Evolutionary conservation across 2,113 vertebrate genomes (phyloP), one percentile per base, ranked within the genome.

Genomic region (Podilymbus podiceps): DNA sequence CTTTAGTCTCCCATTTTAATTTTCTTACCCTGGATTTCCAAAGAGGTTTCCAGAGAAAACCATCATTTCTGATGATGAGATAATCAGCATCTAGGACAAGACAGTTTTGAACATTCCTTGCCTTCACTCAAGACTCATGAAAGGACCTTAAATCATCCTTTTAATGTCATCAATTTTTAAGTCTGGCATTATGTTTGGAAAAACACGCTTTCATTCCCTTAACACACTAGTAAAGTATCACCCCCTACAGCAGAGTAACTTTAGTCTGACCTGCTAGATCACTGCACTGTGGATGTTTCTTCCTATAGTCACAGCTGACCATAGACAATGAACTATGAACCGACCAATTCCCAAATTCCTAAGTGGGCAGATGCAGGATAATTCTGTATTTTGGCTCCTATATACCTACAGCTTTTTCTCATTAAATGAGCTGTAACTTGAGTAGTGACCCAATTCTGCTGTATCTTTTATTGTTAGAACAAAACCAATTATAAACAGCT

Each of bases 401-500:
- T 44, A 91, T 46, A 91, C 66, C 46, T 89, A 76, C 24, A 52
- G 33, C 50, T 90, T 93, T 95, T 56, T 74, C 68, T 94, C 91
- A 71, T 75, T 85, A 94, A 97, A 85, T 74, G 77, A 94, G 15
- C 78, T 89, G 68, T 75, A 76, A 79, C 49, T 78, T 82, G 46
- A 84, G 46, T 40, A 90, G 78, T 63, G 78, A 96, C 90, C 90
- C 74, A 94, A 16, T 94, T 94, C 56, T 59, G 14, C n/a, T 85
- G 14, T 62, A 94, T 88, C 33, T 74, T 97, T 92, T 91, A 91
- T 33, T 89, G 79, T 44, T 82, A 84, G 56, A 95, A 93, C 80
- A 91, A 96, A 95, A 88, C 6, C 82, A 88, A 96, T 89, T 92
- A 93, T 64, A 12, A 96, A 20, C 64, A 93, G 63, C 42, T 90